Percentiles rank a stretch among this genome's conserved stretches.
phyloP scores from a whole-genome alignment of 1,140 invertebrate species.

The Bombus pascuorum region DNA sequence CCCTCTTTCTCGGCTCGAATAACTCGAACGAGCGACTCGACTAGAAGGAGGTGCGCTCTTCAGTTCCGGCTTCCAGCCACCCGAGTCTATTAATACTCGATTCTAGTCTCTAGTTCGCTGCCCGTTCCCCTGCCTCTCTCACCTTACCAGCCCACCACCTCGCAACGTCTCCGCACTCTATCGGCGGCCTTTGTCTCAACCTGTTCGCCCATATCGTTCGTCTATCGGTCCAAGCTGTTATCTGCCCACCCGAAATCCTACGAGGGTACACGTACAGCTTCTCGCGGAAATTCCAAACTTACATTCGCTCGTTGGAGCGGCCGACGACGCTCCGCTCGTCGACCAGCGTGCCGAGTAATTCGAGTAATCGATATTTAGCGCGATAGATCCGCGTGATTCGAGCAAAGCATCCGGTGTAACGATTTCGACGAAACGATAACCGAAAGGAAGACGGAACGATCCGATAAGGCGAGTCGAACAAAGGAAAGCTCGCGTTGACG shows the following conservation, averaged over 20 bases:
- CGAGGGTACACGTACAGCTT: accelerated
- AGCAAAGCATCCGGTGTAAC: too few species aligned
- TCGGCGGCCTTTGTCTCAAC: slow-evolving; percentile 47
- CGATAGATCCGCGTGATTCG: too few species aligned
- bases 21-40: slow-evolving; percentile 55
- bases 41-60: slow-evolving; percentile 59
- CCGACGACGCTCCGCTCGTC: accelerated
- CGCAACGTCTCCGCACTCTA: neutral
- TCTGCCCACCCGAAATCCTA: too few species aligned
- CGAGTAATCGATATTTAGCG: accelerated
- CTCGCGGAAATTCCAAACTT: too few species aligned
- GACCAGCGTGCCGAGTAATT: accelerated
- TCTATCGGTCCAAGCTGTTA: neutral
- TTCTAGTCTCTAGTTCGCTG: slow-evolving; percentile 55
- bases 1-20: neutral
- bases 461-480: too few species aligned
- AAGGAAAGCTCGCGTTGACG: too few species aligned
- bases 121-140: slow-evolving; percentile 2
- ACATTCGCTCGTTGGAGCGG: accelerated
- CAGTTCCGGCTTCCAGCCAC: slow-evolving; percentile 67
- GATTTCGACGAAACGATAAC: too few species aligned
- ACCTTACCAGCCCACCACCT: too few species aligned
- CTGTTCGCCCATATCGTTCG: slow-evolving; percentile 41
- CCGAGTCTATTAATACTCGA: slow-evolving; percentile 67
- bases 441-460: too few species aligned